Percentiles rank a stretch among this genome's conserved stretches.
These are phyloP conservation scores for Nyctalus aviator DNA, from an alignment of 2,797 vertebrate species.

Conservation along the genomic window DNA sequence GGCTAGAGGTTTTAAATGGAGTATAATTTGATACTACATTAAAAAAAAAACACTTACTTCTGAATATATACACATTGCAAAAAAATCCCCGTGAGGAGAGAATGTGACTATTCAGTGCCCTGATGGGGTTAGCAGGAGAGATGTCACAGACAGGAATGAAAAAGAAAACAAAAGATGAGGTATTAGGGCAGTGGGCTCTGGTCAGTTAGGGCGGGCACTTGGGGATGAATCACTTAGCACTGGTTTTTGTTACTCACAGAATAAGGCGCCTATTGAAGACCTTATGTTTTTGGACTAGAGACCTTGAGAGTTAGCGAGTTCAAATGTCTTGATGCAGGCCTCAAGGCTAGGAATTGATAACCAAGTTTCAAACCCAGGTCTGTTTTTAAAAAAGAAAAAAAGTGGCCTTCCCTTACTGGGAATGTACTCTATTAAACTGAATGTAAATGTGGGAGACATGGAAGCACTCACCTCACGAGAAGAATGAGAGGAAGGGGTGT, in stretches of 20 bases:
- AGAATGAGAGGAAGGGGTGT: not conserved
- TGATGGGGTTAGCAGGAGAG: not conserved
- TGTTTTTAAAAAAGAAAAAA: not conserved
- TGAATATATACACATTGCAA: not conserved
- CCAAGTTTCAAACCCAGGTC: not conserved
- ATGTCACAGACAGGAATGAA: not conserved
- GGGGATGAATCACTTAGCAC: not conserved
- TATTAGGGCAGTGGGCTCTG: not conserved
- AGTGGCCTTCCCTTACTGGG: not conserved
- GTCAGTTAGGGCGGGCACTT: not conserved
- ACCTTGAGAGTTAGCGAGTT: not conserved
- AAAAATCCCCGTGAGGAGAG: slow-evolving; percentile 4
- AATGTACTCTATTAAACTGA: not conserved
- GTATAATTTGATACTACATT: slow-evolving; percentile 23
- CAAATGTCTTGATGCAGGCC: not conserved
- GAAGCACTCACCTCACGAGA: not conserved
- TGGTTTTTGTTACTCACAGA: not conserved
- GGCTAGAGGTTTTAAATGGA: not conserved
- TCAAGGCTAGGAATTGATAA: not conserved
- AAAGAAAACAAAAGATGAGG: not conserved
- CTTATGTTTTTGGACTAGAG: not conserved
- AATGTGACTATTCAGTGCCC: not conserved
- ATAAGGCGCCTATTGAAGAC: not conserved
- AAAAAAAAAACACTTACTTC: not conserved
- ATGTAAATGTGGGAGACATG: not conserved